Conservation (phyloP, 2,797 vertebrate species). For the Neosalanx taihuensis region DNA sequence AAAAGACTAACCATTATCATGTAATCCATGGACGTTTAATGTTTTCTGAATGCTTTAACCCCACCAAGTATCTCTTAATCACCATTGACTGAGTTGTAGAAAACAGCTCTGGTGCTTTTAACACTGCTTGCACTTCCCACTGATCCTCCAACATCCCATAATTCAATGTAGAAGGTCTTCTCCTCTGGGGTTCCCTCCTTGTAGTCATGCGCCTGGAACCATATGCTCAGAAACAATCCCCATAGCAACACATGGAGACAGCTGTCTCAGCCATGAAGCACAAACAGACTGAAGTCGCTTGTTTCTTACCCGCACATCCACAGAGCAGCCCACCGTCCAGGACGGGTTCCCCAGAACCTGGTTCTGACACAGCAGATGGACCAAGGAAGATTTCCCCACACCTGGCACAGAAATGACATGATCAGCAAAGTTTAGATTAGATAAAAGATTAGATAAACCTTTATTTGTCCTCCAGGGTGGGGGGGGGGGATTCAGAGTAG, state of each 20-base stretch:
- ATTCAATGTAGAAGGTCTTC: slow-evolving; percentile 94
- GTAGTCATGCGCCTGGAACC: slow-evolving; percentile 90
- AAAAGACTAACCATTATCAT: background rate
- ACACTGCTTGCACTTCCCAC: slow-evolving; percentile 91
- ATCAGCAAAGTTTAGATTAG: background rate
- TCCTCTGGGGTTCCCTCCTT: slow-evolving; percentile 97
- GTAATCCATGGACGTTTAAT: background rate
- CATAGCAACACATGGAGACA: too few species aligned
- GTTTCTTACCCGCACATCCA: slow-evolving; percentile 91
- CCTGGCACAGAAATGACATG: slow-evolving; percentile 68
- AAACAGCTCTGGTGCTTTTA: slow-evolving; percentile 94
- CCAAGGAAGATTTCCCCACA: slow-evolving; percentile 94
- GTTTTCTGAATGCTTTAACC: background rate
- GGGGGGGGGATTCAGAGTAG: too few species aligned
- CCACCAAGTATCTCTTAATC: slow-evolving; percentile 33
- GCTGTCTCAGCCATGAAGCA: background rate
- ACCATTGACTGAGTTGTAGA: slow-evolving; percentile 97
- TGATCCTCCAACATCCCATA: slow-evolving; percentile 97
- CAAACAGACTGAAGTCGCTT: background rate
- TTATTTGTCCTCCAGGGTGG: too few species aligned
- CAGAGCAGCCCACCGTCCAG: slow-evolving; percentile 97
- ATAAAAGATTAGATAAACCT: too few species aligned
- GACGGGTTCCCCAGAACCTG: slow-evolving; percentile 96
- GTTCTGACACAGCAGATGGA: slow-evolving; percentile 94
- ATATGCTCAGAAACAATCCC: background rate